Conservation (phyloP, 2,113 vertebrate genomes). For the Neolamprologus cancellatus region DNA sequence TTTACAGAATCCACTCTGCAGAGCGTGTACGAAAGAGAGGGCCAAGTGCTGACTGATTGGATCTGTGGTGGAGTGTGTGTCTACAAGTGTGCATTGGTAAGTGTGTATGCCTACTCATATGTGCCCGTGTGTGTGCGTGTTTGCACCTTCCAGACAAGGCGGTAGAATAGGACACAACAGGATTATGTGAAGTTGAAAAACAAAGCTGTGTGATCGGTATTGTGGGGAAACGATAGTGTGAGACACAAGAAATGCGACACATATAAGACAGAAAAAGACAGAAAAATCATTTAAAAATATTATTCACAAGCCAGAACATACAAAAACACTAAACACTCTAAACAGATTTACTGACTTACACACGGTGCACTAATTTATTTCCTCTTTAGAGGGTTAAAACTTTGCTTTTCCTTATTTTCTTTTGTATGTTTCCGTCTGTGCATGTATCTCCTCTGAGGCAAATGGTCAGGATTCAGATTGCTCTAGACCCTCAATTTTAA, state of each 20-base stretch:
- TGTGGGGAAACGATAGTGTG: conserved; percentile 22
- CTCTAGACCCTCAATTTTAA: not conserved
- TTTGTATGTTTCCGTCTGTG: accelerated
- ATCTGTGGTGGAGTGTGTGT: conserved; percentile 5
- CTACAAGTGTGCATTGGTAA: not conserved
- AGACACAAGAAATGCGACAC: not conserved
- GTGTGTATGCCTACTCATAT: not conserved
- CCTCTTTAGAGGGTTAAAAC: not conserved
- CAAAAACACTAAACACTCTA: not conserved
- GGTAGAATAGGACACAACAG: conserved; percentile 17
- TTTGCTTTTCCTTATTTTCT: not conserved
- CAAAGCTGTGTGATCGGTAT: conserved; percentile 13
- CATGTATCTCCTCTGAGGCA: not conserved
- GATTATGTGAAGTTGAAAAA: conserved; percentile 32
- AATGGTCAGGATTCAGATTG: not conserved
- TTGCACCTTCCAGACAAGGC: not conserved
- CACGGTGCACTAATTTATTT: not conserved
- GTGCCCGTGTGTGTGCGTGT: not conserved
- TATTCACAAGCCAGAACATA: not conserved
- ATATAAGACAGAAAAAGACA: not conserved
- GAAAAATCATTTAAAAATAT: not conserved
- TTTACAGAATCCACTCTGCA: conserved; percentile 21
- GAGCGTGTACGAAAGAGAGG: not conserved
- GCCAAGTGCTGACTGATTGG: not conserved
- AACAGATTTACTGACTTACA: not conserved